A percentile compares a stretch with the other conserved stretches of the same genome.
Evolutionary conservation across 2,888 invertebrate genomes (phyloP).

Genomic region (Calephelis perditalis): DNA sequence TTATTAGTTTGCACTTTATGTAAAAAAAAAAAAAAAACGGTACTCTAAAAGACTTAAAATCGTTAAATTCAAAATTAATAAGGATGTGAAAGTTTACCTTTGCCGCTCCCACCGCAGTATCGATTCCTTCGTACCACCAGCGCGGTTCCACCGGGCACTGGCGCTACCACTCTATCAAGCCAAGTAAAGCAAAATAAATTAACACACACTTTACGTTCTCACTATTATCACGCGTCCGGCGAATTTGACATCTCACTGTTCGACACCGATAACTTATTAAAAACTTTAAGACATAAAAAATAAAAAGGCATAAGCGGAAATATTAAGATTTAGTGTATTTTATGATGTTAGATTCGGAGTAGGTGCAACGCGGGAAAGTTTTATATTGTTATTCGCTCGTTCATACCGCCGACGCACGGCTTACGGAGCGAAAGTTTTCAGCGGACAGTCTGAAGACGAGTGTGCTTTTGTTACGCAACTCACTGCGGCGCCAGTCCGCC

Average conservation of each 20-base stretch:
- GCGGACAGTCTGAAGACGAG: constrained; percentile 63
- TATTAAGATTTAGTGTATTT: constrained; percentile 11
- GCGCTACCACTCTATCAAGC: constrained; percentile 54
- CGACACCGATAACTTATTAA: constrained; percentile 49
- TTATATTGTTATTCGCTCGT: constrained; percentile 58
- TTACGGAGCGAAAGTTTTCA: constrained; percentile 66
- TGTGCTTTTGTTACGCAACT: constrained; percentile 76
- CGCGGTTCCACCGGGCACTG: constrained; percentile 49
- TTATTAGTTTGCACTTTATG: no score
- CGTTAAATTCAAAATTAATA: constrained; percentile 13
- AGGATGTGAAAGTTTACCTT: constrained; percentile 55
- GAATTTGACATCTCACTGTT: constrained; percentile 56
- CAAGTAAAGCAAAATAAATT: constrained; percentile 67
- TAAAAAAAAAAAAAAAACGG: not conserved
- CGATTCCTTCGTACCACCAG: constrained; percentile 68
- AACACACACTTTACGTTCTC: constrained; percentile 63
- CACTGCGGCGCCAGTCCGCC: constrained; percentile 69
- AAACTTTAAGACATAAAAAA: constrained; percentile 54
- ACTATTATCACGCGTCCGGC: constrained; percentile 53
- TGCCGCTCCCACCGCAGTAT: constrained; percentile 71
- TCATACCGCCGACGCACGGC: constrained; percentile 51
- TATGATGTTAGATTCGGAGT: constrained; percentile 25
- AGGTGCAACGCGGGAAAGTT: constrained; percentile 66
- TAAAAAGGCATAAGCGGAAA: constrained; percentile 31
- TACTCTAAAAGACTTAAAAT: not conserved